Evolutionary conservation across 2,113 vertebrate genomes (phyloP).

Genomic region (Azemiops feae): DNA sequence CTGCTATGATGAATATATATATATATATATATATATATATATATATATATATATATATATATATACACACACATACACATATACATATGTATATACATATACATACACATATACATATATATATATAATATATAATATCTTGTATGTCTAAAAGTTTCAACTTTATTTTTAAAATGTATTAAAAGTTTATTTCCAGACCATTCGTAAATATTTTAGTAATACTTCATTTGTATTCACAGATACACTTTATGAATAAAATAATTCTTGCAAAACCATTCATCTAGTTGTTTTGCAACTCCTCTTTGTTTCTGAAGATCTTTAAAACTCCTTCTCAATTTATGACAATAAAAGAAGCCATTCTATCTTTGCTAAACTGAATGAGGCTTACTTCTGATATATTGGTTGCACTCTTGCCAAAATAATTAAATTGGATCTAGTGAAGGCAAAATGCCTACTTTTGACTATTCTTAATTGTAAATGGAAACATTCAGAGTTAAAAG

Average conservation of each 20-base stretch:
- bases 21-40: no score
- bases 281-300: not conserved
- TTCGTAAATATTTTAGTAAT: not conserved
- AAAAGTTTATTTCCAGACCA: not conserved
- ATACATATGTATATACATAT: no score
- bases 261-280: conserved; percentile 31
- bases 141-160: not conserved
- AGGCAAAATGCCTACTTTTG: not conserved
- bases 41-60: no score
- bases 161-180: not conserved
- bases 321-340: not conserved
- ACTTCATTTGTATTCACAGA: not conserved
- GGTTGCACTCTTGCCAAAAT: not conserved
- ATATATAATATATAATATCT: not conserved
- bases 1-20: not conserved
- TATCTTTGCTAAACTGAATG: not conserved
- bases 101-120: no score
- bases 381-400: not conserved
- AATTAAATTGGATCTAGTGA: not conserved
- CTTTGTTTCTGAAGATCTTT: not conserved
- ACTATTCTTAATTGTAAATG: not conserved
- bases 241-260: not conserved
- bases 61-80: no score
- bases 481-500: not conserved
- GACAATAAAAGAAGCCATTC: not conserved